Percentiles rank a stretch among this genome's conserved stretches.
Conservation (phyloP, 2,797 vertebrate genomes). For the Oreochromis grahami region DNA sequence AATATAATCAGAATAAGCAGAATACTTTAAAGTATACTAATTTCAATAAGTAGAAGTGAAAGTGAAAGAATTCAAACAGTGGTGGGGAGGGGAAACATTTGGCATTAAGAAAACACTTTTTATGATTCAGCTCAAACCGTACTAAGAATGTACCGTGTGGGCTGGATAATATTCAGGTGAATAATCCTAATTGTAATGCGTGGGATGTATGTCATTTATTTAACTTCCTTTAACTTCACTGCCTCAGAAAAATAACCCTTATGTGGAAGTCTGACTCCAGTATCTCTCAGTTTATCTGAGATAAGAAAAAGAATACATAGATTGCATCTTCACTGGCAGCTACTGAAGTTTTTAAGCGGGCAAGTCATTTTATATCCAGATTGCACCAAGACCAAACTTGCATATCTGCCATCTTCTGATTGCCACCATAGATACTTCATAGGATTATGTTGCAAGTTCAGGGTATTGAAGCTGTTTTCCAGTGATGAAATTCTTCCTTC, state of each 20-base stretch:
- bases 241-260: not conserved
- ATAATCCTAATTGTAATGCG: not conserved
- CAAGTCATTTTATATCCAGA: not conserved
- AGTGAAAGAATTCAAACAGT: slow-evolving; percentile 5
- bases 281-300: not conserved
- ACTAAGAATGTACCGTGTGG: not conserved
- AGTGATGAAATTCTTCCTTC: not conserved
- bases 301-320: not conserved
- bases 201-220: not conserved
- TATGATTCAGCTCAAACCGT: not conserved
- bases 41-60: not conserved
- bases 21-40: not conserved
- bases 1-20: not conserved
- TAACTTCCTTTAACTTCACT: not conserved
- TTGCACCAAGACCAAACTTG: not conserved
- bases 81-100: not conserved
- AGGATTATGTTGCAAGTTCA: not conserved
- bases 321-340: not conserved
- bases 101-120: not conserved
- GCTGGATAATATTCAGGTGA: not conserved
- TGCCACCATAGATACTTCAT: not conserved
- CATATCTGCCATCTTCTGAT: not conserved
- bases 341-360: not conserved
- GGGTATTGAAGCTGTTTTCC: not conserved
- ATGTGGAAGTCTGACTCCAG: not conserved